Conservation (phyloP, 2,888 invertebrate genomes). For the Zhuqinia jingwanae region DNA sequence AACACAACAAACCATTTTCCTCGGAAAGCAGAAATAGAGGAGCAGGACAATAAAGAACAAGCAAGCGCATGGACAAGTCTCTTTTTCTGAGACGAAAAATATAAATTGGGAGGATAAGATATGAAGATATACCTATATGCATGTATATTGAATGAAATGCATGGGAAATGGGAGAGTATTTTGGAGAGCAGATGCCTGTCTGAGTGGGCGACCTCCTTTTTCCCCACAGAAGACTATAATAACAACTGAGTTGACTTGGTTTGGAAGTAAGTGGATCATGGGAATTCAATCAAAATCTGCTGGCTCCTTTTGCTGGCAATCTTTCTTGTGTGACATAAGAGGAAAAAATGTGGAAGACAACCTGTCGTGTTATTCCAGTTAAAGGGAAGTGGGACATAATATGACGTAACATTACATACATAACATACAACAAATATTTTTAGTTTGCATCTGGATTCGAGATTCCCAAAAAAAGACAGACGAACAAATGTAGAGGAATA, state of each 20-base stretch:
- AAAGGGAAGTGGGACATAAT: background rate
- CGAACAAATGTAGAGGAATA: background rate
- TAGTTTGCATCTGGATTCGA: background rate
- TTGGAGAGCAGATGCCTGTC: background rate
- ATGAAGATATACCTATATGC: too few relatives aligned
- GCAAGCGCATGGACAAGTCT: too few relatives aligned
- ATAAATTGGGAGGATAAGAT: background rate
- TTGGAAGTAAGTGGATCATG: conserved; percentile 40
- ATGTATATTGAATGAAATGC: conserved; percentile 16
- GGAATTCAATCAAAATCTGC: conserved; percentile 60
- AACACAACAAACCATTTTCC: too few relatives aligned
- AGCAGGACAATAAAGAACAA: too few relatives aligned
- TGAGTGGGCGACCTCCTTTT: background rate
- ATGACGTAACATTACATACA: background rate
- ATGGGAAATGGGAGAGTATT: conserved; percentile 6
- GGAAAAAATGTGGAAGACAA: background rate
- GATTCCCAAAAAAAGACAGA: background rate
- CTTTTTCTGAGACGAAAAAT: too few relatives aligned
- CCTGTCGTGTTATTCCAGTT: background rate
- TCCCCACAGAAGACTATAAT: background rate
- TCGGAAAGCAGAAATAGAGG: too few relatives aligned
- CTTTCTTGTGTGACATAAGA: background rate
- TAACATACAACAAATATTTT: background rate
- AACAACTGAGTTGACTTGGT: conserved; percentile 4
- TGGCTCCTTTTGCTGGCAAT: background rate